phyloP scores from a whole-genome alignment of 2,113 vertebrate genomes.

The Piprites chloris region DNA sequence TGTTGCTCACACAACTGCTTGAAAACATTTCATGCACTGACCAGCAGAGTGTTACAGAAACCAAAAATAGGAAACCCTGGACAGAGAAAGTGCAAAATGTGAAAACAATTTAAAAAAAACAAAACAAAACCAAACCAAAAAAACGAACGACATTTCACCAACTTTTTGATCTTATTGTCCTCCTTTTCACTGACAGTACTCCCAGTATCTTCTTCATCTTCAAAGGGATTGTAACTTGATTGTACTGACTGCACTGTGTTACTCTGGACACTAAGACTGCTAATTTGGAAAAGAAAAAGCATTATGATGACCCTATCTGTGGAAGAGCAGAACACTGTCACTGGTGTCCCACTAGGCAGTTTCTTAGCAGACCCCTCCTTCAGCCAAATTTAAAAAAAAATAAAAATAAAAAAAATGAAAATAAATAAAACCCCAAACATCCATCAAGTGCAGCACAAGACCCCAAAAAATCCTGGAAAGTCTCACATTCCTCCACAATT shows the following conservation, averaged over 20 bases:
- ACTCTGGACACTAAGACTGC: slow-evolving; percentile 86
- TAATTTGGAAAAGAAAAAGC: slow-evolving; percentile 84
- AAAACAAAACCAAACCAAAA: no score
- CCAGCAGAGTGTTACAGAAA: not conserved
- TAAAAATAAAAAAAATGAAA: not conserved
- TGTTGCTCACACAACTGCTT: not conserved
- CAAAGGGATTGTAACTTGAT: slow-evolving; percentile 93
- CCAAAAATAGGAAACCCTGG: slow-evolving; percentile 39
- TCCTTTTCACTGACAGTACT: slow-evolving; percentile 89
- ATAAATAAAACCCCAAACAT: not conserved
- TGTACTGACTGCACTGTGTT: slow-evolving; percentile 81
- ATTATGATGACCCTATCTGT: slow-evolving; percentile 70
- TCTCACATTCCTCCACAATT: not conserved
- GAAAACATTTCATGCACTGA: slow-evolving; percentile 55
- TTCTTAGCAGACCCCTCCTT: slow-evolving; percentile 27
- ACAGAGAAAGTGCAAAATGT: slow-evolving; percentile 57
- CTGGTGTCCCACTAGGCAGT: not conserved
- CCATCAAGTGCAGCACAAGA: not conserved
- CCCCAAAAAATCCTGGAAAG: not conserved
- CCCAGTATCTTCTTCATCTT: slow-evolving; percentile 88
- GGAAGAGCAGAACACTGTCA: not conserved
- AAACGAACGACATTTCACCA: slow-evolving; percentile 82
- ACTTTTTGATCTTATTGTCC: slow-evolving; percentile 92
- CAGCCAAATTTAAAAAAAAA: not conserved
- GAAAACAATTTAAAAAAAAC: slow-evolving; percentile 21